Evolutionary conservation across 2,113 vertebrate species (phyloP), one percentile per base, ranked within the genome.

Genomic region (Cebidichthys violaceus): DNA sequence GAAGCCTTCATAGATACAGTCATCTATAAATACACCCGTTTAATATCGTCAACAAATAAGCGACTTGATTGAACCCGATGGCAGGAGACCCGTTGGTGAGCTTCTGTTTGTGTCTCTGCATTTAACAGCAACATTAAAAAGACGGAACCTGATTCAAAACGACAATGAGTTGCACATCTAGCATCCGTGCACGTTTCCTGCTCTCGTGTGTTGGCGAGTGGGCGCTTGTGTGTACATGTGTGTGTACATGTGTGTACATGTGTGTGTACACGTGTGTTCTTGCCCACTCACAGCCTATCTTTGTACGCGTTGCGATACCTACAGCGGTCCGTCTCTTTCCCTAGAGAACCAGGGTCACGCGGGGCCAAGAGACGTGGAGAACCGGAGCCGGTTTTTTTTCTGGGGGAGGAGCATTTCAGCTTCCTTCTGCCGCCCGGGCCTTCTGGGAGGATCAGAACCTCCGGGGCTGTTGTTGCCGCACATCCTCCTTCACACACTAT

Each of bases 221-320:
- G 71, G 85, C 41, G 81, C 83, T 60, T 75, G 45, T 52, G 64
- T 65, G 35, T 2, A 2, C 77, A 31, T 31, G 29, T 31, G 29
- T 2, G 29, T 31, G 29, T 31, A n/a, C n/a, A n/a, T n/a, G 2
- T 31, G 29, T 31, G 29, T 31, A 3, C 29, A 3, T 31, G 29
- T 31, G 29, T 79, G 75, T 84, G 64, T 75, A 27, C 55, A 77
- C 75, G 73, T 62, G 33, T 68, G 41, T 65, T 77, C 89, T 88
- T 81, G 85, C 90, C 90, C 90, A 91, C 90, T 88, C 83, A 85
- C 66, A 75, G 37, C 52, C 87, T 92, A 92, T 92, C 87, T 89
- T 92, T 90, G 88, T 80, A 88, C 70, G 6, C 9, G 67, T 85
- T 83, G 84, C 35, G 81, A 79, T 88, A 86, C 77, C 83, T 67